Evolutionary conservation across 1,140 invertebrate species (phyloP), one percentile per base, ranked within the genome.

Genomic region (Trypoxylus dichotomus): DNA sequence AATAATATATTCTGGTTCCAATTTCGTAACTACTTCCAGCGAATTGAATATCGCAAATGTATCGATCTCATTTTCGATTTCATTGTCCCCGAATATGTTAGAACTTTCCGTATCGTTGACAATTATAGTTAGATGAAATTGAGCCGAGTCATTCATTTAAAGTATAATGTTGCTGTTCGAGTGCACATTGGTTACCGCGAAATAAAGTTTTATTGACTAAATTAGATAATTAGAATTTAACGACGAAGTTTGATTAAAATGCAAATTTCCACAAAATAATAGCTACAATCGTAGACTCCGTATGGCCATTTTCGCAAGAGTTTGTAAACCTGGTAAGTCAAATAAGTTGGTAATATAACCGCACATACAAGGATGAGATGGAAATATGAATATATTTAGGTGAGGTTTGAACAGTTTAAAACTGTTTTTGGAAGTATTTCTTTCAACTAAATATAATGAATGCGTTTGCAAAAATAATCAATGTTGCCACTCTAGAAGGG

Each of bases 1-100:
- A 24, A 68, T 68, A 27, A 10, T 68, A 27, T 68, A 68, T 68
- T 68, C 60, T 7, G 60, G 15, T 27, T 68, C 60, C 24, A 27
- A 68, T 60, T 24, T 24, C 27, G 11, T 68, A 24, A 68, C 60
- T 68, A 68, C 24, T 68, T 29, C 60, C 60, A 68, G 5, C 2
- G 24, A 27, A 68, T 6, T 68, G 60, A 68, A 68, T 68, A 68
- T 68, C 11, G 60, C 60, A 68, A 68, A 29, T 24, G 15, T 68
- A 68, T 68, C 27, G 60, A 68, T 68, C 60, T 15, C 60, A 29
- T 68, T 68, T 68, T 68, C 60, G 60, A 68, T 68, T 68, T 68
- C 60, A 68, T 68, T 25, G 60, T 25, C 21, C 27, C 25, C 6
- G 21, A 68, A 68, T 68, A 68, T 24, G 19, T 27, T 24, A 13